These are phyloP conservation scores for Reticulitermes speratus DNA, from an alignment of 1,140 invertebrate genomes.

Conservation along the genomic window DNA sequence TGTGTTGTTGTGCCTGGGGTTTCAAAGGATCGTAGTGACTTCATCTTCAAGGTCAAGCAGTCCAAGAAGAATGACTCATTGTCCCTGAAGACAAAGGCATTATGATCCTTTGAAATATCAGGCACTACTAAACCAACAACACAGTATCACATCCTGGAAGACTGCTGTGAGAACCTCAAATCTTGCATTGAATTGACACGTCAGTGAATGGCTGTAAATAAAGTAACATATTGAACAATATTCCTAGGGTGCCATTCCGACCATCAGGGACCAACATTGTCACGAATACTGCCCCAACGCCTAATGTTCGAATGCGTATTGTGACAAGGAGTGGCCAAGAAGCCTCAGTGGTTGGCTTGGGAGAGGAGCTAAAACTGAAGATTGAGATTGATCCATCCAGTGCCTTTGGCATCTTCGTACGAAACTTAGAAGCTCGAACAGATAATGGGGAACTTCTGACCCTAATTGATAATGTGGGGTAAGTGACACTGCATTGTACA, in stretches of 20 bases:
- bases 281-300: constrained; percentile 55
- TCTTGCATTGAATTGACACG: too few relatives aligned
- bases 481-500: constrained; percentile 30
- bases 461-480: constrained; percentile 53
- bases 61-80: too few relatives aligned
- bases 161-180: too few relatives aligned
- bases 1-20: too few relatives aligned
- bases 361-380: constrained; percentile 51
- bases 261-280: constrained; percentile 48
- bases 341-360: constrained; percentile 51
- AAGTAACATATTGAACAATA: not conserved
- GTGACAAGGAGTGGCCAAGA: constrained; percentile 49
- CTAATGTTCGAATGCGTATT: constrained; percentile 53
- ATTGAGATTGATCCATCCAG: constrained; percentile 52
- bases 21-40: too few relatives aligned
- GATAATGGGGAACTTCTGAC: constrained; percentile 53
- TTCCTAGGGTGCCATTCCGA: constrained; percentile 43
- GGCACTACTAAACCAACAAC: too few relatives aligned
- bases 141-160: too few relatives aligned
- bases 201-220: too few relatives aligned
- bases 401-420: constrained; percentile 54
- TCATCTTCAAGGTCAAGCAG: too few relatives aligned
- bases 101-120: too few relatives aligned
- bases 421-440: constrained; percentile 54
- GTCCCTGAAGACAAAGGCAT: too few relatives aligned